Evolutionary conservation across 2,888 invertebrate species (phyloP).

Genomic region (Melanchra persicariae): DNA sequence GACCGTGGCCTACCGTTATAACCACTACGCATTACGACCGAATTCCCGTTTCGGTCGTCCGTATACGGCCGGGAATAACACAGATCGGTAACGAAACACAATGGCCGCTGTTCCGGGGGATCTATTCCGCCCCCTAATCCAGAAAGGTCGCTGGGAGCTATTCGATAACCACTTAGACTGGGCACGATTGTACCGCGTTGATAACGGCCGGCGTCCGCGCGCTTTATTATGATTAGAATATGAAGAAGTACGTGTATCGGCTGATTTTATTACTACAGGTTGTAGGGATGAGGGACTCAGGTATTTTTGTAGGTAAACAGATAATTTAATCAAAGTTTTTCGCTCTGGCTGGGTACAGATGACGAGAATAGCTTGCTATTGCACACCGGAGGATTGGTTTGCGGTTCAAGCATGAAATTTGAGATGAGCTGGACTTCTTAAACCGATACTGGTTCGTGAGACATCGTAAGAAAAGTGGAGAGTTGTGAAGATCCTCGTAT

Average conservation of each 20-base stretch:
- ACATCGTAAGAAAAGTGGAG: too few species aligned
- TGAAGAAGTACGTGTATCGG: conserved; percentile 57
- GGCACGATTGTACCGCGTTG: conserved; percentile 80
- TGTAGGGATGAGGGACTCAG: conserved; percentile 21
- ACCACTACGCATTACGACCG: conserved; percentile 67
- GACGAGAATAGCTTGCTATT: background rate
- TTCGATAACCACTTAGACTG: conserved; percentile 87
- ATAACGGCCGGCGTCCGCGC: conserved; percentile 73
- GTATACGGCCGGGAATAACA: conserved; percentile 71
- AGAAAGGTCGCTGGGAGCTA: conserved; percentile 85
- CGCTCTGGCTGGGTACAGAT: background rate
- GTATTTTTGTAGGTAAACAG: conserved; percentile 28
- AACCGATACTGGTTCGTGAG: too few species aligned
- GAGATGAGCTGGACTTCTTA: too few species aligned
- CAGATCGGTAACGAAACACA: conserved; percentile 83
- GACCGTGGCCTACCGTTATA: conserved; percentile 63
- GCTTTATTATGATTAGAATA: conserved; percentile 67
- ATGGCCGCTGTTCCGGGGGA: conserved; percentile 77
- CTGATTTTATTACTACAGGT: conserved; percentile 45
- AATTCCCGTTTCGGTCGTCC: conserved; percentile 67
- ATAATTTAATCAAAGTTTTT: conserved; percentile 39
- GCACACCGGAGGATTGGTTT: background rate
- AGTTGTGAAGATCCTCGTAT: too few species aligned
- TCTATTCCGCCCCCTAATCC: conserved; percentile 84
- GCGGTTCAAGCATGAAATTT: too few species aligned